phyloP scores from a whole-genome alignment of 1,140 invertebrate species.

The Drosophila athabasca region DNA sequence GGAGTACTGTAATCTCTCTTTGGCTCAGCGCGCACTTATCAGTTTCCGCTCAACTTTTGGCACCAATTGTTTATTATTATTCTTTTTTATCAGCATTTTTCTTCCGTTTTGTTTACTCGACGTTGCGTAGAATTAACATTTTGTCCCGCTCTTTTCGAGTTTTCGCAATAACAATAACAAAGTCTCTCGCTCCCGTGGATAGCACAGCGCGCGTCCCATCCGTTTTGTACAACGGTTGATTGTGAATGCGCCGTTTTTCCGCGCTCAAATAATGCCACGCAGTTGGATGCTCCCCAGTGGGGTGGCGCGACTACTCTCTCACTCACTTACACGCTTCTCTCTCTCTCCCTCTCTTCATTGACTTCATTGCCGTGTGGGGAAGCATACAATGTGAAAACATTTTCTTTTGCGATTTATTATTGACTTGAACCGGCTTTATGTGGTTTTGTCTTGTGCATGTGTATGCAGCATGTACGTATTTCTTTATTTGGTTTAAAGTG shows the following conservation, averaged over 20 bases:
- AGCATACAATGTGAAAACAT: no score
- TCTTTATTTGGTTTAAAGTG: no score
- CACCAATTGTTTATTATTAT: conserved; percentile 45
- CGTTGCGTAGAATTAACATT: conserved; percentile 31
- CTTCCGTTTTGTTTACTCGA: conserved; percentile 28
- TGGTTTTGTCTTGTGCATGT: background rate
- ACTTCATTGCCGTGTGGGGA: no score
- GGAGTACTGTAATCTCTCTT: conserved; percentile 5
- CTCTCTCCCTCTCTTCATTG: background rate
- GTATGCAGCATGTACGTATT: background rate
- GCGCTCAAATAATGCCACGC: conserved; percentile 67
- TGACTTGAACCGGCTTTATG: no score
- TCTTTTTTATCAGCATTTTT: conserved; percentile 51
- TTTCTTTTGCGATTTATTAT: no score
- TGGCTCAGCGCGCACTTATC: conserved; percentile 36
- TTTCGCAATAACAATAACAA: conserved; percentile 28
- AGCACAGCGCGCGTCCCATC: conserved; percentile 28
- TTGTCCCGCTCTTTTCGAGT: conserved; percentile 27
- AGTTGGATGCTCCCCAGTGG: background rate
- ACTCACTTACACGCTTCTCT: background rate
- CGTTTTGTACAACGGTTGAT: conserved; percentile 58
- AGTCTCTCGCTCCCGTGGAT: conserved; percentile 20
- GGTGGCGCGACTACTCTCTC: no score
- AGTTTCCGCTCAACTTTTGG: conserved; percentile 58
- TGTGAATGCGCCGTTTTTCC: conserved; percentile 67